phyloP scores from a whole-genome alignment of 2,113 vertebrate species.

The Oostethus manadensis region DNA sequence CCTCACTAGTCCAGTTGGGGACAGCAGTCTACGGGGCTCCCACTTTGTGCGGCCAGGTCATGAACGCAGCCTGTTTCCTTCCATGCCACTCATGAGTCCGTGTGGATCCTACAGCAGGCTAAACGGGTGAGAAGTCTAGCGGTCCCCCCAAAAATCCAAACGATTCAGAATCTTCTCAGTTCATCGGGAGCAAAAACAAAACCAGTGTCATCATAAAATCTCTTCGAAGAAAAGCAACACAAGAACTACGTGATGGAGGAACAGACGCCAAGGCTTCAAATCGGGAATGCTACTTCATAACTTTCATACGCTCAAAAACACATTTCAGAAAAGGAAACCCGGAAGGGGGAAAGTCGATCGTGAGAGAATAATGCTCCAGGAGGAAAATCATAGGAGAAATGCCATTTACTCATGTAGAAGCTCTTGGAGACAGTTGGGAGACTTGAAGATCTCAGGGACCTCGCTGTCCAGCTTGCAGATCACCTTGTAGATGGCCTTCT shows the following conservation, averaged over 20 bases:
- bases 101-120: conserved; percentile 46
- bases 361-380: conserved; percentile 37
- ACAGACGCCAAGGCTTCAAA: conserved; percentile 43
- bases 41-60: conserved; percentile 29
- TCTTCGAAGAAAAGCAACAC: conserved; percentile 59
- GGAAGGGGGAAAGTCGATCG: conserved; percentile 31
- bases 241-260: conserved; percentile 65
- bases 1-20: conserved; percentile 40
- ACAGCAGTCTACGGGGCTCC: conserved; percentile 36
- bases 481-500: conserved; percentile 99
- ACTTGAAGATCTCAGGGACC: conserved; percentile 98
- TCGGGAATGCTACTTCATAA: conserved; percentile 74
- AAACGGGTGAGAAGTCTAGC: conserved; percentile 49
- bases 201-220: conserved; percentile 65
- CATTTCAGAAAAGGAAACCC: conserved; percentile 30
- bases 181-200: conserved; percentile 71
- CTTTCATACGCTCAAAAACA: conserved; percentile 66
- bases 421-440: conserved; percentile 98
- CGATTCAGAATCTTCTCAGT: conserved; percentile 57
- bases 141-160: conserved; percentile 43
- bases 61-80: conserved; percentile 42
- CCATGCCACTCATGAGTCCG: conserved; percentile 32
- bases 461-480: conserved; percentile 99
- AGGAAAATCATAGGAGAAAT: conserved; percentile 58
- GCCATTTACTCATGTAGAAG: conserved; percentile 93